Evolutionary conservation across 2,113 vertebrate genomes (phyloP).

Genomic region (Penelope pileata): DNA sequence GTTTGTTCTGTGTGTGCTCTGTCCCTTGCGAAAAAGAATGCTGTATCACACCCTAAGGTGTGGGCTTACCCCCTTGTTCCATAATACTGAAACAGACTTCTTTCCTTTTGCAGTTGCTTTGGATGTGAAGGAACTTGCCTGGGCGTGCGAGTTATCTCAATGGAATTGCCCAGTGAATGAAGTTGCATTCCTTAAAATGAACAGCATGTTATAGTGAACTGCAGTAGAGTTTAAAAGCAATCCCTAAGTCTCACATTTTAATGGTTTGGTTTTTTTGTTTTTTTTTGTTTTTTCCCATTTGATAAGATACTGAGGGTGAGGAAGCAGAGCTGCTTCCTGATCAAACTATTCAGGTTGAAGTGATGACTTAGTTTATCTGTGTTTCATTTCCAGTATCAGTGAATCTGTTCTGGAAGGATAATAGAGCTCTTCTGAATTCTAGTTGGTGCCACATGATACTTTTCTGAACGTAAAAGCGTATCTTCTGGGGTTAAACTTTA

Average conservation of each 20-base stretch:
- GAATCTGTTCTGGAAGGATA: not conserved
- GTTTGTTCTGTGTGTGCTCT: not conserved
- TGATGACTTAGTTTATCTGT: not conserved
- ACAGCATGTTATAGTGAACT: not conserved
- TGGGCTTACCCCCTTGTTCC: constrained; percentile 24
- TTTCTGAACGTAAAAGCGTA: not conserved
- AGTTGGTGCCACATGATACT: not conserved
- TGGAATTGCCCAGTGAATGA: not conserved
- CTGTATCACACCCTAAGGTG: constrained; percentile 36
- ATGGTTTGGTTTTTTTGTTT: not conserved
- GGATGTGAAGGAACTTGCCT: not conserved
- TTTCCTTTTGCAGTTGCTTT: not conserved
- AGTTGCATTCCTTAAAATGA: constrained; percentile 19
- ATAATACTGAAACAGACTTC: not conserved
- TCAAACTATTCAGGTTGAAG: not conserved
- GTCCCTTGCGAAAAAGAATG: constrained; percentile 11
- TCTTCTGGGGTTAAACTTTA: not conserved
- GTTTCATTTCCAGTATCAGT: not conserved
- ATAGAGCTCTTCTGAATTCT: not conserved
- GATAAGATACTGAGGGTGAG: not conserved
- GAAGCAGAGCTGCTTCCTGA: constrained; percentile 32
- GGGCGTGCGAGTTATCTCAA: constrained; percentile 26
- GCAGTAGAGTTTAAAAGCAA: not conserved
- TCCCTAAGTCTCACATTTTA: not conserved
- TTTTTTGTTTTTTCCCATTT: not conserved